Conservation (phyloP, 2,888 invertebrate genomes). For the Hemithea aestivaria region DNA sequence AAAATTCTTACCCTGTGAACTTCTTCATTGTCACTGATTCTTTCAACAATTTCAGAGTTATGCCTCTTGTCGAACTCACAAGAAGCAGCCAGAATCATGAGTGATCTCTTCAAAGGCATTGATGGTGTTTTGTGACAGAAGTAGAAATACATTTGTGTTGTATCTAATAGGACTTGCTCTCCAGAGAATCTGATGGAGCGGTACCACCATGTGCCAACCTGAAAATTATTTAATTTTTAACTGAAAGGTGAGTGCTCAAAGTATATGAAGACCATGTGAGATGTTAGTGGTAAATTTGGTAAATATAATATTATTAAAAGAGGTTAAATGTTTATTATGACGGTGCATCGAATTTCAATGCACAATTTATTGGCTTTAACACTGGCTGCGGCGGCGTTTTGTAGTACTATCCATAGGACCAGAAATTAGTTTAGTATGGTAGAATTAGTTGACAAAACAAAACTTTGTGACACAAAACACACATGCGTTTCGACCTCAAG, state of each 20-base stretch:
- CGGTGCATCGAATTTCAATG: background rate
- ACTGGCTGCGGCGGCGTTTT: too few species aligned
- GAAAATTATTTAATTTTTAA: conserved; percentile 27
- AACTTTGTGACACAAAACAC: too few species aligned
- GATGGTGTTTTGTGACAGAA: conserved; percentile 97
- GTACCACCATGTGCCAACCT: conserved; percentile 99
- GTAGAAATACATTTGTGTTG: conserved; percentile 97
- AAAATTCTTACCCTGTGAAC: conserved; percentile 92
- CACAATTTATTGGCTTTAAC: too few species aligned
- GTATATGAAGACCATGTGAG: too few species aligned
- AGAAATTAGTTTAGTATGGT: too few species aligned
- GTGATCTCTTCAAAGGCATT: conserved; percentile 95
- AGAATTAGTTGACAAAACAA: too few species aligned
- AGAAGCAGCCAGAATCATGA: conserved; percentile 98
- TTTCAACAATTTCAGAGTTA: conserved; percentile 95
- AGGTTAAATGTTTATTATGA: too few species aligned
- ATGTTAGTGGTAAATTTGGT: too few species aligned
- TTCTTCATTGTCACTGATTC: conserved; percentile 96
- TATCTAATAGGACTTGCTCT: conserved; percentile 97
- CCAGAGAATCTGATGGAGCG: conserved; percentile 97
- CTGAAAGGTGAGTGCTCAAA: too few species aligned
- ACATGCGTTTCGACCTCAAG: too few species aligned
- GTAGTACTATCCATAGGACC: too few species aligned
- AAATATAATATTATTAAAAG: too few species aligned
- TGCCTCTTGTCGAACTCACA: conserved; percentile 96